phyloP scores from a whole-genome alignment of 2,888 invertebrate species.

The Chydorus sphaericus region DNA sequence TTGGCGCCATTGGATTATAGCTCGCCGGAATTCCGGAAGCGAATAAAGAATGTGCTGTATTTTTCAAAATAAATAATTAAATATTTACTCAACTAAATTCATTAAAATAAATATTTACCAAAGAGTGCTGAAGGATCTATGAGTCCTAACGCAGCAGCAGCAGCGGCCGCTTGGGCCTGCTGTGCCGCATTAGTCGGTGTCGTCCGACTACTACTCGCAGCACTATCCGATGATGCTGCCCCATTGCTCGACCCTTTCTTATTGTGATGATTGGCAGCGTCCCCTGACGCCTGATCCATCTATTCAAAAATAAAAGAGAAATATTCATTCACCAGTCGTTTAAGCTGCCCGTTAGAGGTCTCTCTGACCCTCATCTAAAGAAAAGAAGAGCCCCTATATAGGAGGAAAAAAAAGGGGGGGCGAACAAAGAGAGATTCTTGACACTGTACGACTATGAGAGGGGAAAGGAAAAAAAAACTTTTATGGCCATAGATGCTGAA shows the following conservation, averaged over 20 bases:
- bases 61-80: neutral
- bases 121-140: constrained; percentile 67
- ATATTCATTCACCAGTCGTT: constrained; percentile 4
- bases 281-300: too few relatives aligned
- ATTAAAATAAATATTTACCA: constrained; percentile 29
- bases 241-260: too few relatives aligned
- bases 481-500: neutral
- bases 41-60: constrained; percentile 14
- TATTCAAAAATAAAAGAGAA: neutral
- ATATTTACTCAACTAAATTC: neutral
- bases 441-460: neutral
- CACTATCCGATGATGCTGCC: too few relatives aligned
- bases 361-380: neutral
- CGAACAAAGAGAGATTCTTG: too few relatives aligned
- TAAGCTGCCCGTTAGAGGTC: constrained; percentile 42
- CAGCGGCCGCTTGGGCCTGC: constrained; percentile 6
- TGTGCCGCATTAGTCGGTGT: too few relatives aligned
- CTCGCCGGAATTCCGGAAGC: constrained; percentile 15
- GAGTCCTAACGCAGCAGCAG: constrained; percentile 27
- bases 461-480: neutral
- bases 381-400: neutral
- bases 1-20: constrained; percentile 15
- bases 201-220: too few relatives aligned
- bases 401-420: neutral
- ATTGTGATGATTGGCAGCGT: too few relatives aligned